Conservation (phyloP, 2,888 invertebrate species). For the Drosophila robusta region DNA sequence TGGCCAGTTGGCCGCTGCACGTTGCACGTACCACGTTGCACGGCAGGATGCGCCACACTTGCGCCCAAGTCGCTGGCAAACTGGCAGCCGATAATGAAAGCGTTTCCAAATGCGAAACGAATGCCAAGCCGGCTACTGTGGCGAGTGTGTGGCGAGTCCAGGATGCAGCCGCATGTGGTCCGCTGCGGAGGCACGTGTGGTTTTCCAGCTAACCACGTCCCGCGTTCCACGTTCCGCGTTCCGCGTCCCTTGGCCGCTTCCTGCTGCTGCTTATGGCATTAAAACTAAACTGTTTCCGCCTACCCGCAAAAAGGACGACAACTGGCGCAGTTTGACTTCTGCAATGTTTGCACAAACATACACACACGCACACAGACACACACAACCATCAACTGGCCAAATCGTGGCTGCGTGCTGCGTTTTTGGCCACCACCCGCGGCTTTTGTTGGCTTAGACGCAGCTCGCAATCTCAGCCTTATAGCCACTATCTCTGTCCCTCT, state of each 20-base stretch:
- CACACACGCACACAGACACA: constrained; percentile 24
- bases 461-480: constrained; percentile 31
- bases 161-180: constrained; percentile 73
- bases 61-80: constrained; percentile 13
- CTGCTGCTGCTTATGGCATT: constrained; percentile 64
- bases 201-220: constrained; percentile 78
- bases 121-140: constrained; percentile 79
- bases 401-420: constrained; percentile 63
- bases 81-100: constrained; percentile 74
- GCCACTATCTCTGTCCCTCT: neutral
- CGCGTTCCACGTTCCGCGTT: constrained; percentile 1
- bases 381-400: constrained; percentile 46
- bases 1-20: constrained; percentile 34
- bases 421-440: constrained; percentile 63
- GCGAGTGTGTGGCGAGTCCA: constrained; percentile 56
- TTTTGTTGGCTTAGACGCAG: constrained; percentile 65
- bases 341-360: constrained; percentile 24
- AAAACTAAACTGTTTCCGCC: constrained; percentile 82
- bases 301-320: constrained; percentile 77
- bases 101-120: constrained; percentile 83
- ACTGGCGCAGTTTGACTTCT: constrained; percentile 78
- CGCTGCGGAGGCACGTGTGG: constrained; percentile 80
- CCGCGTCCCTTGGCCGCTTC: constrained; percentile 42
- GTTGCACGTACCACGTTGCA: constrained; percentile 46
- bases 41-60: constrained; percentile 75